Percentiles rank a stretch among this genome's conserved stretches.
These are phyloP conservation scores for Phoebastria nigripes DNA, from an alignment of 2,797 vertebrate species.

Conservation along the genomic window DNA sequence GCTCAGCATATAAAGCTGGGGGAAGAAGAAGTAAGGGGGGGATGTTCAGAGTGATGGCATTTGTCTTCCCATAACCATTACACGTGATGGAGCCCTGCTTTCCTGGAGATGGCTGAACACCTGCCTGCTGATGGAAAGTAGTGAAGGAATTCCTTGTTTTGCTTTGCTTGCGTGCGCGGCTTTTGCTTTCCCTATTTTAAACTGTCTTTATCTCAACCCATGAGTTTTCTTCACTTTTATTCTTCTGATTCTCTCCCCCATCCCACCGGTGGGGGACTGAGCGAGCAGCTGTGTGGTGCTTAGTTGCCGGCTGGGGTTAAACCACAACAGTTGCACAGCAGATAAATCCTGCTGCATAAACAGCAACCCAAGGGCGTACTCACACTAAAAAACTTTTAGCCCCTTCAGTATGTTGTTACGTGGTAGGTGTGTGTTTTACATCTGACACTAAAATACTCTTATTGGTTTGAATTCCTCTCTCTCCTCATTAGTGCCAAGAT, in stretches of 20 bases:
- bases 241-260: not conserved
- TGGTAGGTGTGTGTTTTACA: not conserved
- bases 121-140: not conserved
- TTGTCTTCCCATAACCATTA: not conserved
- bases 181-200: not conserved
- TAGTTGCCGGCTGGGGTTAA: not conserved
- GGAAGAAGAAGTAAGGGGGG: not conserved
- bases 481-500: not conserved
- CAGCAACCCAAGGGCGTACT: not conserved
- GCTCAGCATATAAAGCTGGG: not conserved
- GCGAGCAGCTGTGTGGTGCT: not conserved
- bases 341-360: not conserved
- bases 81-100: not conserved
- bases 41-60: not conserved
- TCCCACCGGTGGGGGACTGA: not conserved
- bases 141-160: not conserved
- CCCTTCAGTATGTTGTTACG: not conserved
- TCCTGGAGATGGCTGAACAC: not conserved
- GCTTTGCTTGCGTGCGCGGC: rapidly evolving
- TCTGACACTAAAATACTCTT: not conserved
- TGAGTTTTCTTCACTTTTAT: not conserved
- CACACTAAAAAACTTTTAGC: not conserved
- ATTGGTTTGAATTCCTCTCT: not conserved
- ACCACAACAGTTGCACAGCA: not conserved
- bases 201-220: not conserved